These are phyloP conservation scores for Protomyctophum bolini DNA, from an alignment of 2,113 vertebrate species.

Conservation along the genomic window DNA sequence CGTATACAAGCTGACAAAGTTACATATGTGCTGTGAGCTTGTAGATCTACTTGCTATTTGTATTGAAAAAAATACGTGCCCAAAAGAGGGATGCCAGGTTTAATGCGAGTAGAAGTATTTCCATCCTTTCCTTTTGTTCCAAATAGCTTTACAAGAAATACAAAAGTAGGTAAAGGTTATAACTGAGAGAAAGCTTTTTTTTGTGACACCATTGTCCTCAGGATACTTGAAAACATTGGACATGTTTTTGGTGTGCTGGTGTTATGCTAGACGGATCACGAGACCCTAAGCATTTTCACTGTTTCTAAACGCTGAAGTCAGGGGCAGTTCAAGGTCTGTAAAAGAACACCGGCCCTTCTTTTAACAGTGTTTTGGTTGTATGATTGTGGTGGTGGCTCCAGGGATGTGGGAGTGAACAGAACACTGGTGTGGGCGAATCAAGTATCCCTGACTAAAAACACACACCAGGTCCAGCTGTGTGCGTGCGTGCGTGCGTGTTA, in stretches of 20 bases:
- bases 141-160: slow-evolving; percentile 3
- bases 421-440: not conserved
- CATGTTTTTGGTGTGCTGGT: not conserved
- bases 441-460: slow-evolving; percentile 1
- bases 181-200: too few relatives aligned
- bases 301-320: not conserved
- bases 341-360: not conserved
- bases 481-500: too few relatives aligned
- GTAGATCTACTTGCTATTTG: not conserved
- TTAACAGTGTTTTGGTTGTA: not conserved
- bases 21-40: too few relatives aligned
- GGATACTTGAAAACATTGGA: too few relatives aligned
- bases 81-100: not conserved
- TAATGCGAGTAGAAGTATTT: not conserved
- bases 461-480: slow-evolving; percentile 14
- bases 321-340: not conserved
- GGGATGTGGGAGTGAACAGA: not conserved
- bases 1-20: too few relatives aligned
- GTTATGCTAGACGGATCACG: not conserved
- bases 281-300: not conserved
- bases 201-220: too few relatives aligned
- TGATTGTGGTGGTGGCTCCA: slow-evolving; percentile 2
- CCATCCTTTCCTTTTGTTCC: not conserved
- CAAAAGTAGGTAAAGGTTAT: too few relatives aligned
- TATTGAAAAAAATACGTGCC: not conserved